Conservation (phyloP, 2,888 invertebrate species). For the Pollenia amentaria region DNA sequence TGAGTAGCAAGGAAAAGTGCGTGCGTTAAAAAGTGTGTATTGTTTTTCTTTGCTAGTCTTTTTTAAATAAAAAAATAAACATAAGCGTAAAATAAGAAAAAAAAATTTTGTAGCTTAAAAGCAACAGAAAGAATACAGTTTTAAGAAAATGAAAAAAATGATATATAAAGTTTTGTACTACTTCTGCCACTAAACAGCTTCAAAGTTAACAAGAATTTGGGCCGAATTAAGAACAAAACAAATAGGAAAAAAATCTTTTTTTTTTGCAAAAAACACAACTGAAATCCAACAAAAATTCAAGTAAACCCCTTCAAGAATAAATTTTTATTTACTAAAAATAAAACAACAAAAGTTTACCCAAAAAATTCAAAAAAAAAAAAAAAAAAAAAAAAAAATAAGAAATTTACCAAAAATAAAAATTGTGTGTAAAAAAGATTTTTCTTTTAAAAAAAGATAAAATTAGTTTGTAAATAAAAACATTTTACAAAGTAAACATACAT, state of each 20-base stretch:
- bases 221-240: slow-evolving; percentile 39
- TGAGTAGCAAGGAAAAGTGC: slow-evolving; percentile 23
- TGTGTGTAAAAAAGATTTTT: too few species aligned
- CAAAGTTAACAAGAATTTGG: slow-evolving; percentile 45
- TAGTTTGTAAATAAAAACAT: background rate
- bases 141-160: background rate
- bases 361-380: background rate
- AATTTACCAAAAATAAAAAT: background rate
- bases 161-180: slow-evolving; percentile 18
- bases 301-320: background rate
- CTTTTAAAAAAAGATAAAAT: too few species aligned
- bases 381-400: background rate
- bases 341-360: background rate
- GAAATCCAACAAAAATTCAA: background rate
- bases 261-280: background rate
- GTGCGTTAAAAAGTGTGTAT: slow-evolving; percentile 26
- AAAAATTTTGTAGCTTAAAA: background rate
- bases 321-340: slow-evolving; percentile 1
- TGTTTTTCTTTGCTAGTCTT: slow-evolving; percentile 7
- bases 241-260: background rate
- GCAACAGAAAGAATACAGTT: background rate
- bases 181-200: slow-evolving; percentile 13
- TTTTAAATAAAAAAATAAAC: slow-evolving; percentile 28
- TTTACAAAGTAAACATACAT: background rate
- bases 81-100: slow-evolving; percentile 19